A percentile compares a stretch with the other conserved stretches of the same genome.
Conservation (phyloP, 2,888 invertebrate species). For the Tipula helvola region DNA sequence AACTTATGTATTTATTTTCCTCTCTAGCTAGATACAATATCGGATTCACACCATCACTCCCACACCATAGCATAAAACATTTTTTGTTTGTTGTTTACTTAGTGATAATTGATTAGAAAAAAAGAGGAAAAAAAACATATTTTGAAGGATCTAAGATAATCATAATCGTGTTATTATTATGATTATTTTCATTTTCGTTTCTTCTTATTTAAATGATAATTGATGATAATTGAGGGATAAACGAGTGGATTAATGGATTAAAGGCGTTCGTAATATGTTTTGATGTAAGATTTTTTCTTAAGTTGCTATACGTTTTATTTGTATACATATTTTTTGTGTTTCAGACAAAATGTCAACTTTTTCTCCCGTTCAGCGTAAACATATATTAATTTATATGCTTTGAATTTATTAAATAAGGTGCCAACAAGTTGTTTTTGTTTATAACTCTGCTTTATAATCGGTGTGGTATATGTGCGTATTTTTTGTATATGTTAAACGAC, state of each 20-base stretch:
- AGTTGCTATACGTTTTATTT: not conserved
- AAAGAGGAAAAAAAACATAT: not conserved
- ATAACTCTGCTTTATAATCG: not conserved
- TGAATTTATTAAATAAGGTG: not conserved
- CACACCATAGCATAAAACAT: not conserved
- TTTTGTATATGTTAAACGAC: not conserved
- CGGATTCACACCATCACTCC: not conserved
- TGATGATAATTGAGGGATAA: not conserved
- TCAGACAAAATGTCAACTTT: not conserved
- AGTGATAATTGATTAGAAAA: constrained; percentile 1
- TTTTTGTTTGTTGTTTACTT: not conserved
- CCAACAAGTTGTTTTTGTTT: not conserved
- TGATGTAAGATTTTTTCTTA: not conserved
- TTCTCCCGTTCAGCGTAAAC: not conserved
- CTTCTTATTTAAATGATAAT: not conserved
- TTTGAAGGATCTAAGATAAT: not conserved
- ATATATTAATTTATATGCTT: not conserved
- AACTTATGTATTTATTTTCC: not conserved
- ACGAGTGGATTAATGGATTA: constrained; percentile 4
- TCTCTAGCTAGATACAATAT: not conserved
- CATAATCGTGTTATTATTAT: not conserved
- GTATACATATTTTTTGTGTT: not conserved
- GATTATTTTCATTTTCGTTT: not conserved
- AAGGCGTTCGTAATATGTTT: not conserved
- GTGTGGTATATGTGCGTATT: not conserved